These are phyloP conservation scores for Saimiri boliviensis DNA, from an alignment of 2,113 vertebrate species.

Conservation along the genomic window DNA sequence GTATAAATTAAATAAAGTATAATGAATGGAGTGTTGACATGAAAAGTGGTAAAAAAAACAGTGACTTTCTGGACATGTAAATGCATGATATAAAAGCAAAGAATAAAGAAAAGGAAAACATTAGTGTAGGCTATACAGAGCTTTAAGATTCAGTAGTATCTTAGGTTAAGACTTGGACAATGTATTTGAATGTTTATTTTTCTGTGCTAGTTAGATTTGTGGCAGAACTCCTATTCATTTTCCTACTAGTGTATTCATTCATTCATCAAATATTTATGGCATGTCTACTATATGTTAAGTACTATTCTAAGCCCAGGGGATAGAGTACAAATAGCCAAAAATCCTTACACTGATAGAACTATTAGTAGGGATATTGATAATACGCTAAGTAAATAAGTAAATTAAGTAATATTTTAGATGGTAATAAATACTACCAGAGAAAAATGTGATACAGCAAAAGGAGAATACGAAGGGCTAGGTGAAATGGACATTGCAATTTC, in stretches of 20 bases:
- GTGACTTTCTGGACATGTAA: neutral
- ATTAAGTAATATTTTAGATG: neutral
- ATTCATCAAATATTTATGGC: neutral
- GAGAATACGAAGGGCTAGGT: neutral
- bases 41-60: neutral
- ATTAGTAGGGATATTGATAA: neutral
- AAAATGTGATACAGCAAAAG: neutral
- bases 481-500: neutral
- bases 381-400: neutral
- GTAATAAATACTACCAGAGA: neutral
- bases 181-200: neutral
- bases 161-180: neutral
- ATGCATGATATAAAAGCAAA: neutral
- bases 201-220: neutral
- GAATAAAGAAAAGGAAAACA: neutral
- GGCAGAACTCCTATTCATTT: neutral
- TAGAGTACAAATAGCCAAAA: neutral
- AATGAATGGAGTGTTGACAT: neutral
- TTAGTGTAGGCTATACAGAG: neutral
- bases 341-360: neutral
- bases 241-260: neutral
- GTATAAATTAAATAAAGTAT: neutral
- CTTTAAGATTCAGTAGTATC: neutral
- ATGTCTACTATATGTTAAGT: neutral
- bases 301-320: neutral